Evolutionary conservation across 2,888 invertebrate species (phyloP).

Genomic region (Trichogramma dendrolimi): DNA sequence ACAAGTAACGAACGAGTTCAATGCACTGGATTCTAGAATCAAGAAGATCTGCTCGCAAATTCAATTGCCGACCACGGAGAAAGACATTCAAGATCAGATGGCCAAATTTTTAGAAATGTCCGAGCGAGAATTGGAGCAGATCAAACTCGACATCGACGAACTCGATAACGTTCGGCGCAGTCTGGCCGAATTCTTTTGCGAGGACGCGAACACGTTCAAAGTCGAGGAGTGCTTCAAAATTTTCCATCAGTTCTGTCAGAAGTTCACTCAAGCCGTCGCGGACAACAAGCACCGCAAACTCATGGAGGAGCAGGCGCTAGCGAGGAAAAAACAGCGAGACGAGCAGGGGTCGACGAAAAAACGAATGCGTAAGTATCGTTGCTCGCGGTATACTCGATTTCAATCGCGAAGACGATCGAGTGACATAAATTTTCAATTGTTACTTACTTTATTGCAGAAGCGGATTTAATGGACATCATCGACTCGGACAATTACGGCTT

Average conservation of each 20-base stretch:
- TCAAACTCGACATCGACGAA: slow-evolving; percentile 77
- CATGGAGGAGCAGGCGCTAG: slow-evolving; percentile 82
- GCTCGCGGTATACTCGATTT: not conserved
- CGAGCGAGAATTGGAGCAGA: slow-evolving; percentile 70
- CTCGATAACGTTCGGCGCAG: slow-evolving; percentile 76
- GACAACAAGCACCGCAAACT: slow-evolving; percentile 81
- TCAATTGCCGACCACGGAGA: slow-evolving; percentile 68
- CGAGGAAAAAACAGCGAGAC: slow-evolving; percentile 70
- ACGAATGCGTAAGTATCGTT: slow-evolving; percentile 56
- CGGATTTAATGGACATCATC: slow-evolving; percentile 37
- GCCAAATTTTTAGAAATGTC: slow-evolving; percentile 81
- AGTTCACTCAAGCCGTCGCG: slow-evolving; percentile 76
- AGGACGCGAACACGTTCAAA: slow-evolving; percentile 83
- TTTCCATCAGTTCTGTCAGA: slow-evolving; percentile 82
- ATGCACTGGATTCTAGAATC: slow-evolving; percentile 73
- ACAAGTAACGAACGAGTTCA: slow-evolving; percentile 83
- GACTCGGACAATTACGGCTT: slow-evolving; percentile 70
- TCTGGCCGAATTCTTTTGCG: slow-evolving; percentile 90
- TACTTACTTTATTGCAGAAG: not conserved
- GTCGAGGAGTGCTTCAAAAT: slow-evolving; percentile 91
- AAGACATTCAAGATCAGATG: slow-evolving; percentile 84
- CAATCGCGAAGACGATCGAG: not conserved
- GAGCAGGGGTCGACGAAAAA: slow-evolving; percentile 64
- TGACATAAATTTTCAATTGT: not conserved
- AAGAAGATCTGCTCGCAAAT: slow-evolving; percentile 76